Base-by-base conservation (phyloP, 2,888 invertebrate genomes). In the Harpalus rufipes region DNA sequence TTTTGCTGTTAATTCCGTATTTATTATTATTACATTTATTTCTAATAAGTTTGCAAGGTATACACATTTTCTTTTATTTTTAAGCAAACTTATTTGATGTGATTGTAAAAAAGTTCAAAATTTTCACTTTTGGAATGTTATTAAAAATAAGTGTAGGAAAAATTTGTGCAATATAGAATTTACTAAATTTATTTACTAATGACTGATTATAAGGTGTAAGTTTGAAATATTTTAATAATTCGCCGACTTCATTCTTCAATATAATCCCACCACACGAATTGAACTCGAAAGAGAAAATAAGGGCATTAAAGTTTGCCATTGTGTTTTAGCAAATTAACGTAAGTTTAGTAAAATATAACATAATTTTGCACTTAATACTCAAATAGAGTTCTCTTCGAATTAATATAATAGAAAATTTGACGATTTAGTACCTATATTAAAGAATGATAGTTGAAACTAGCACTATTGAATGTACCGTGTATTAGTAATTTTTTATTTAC, bases 141-240 rank as follows among this genome's bases (percentile, higher is more conserved):
- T 32, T 68, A 68, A 39, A 68, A 14, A 68, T 68, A 68, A 68
- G 39, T 68, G 32, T 68, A 68, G 39, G 21, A 68, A 10, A 68
- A 39, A 68, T 39, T 32, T 25, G 25, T 65, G 39, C 39, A 68
- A 68, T 68, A 68, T 68, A 39, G 4, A 68, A 39, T 68, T 39
- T 39, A 32, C 68, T 12, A 32, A 68, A 39, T 68, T 63, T 63
- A 18, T 63, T 63, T 68, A 63, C 16, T 25, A 39, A 39, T 68
- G 68, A 68, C 39, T 32, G 39, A 68, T 32, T 32, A 14, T 68
- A 39, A 68, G 68, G 10, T 7, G 25, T 68, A 68, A 68, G 39
- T 68, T 68, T 39, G n/a, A 39, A 32, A 39, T 39, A 32, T 32
- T 32, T 32, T 32, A 32, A 32, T 32, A 32, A 32, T 32, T 4